Conservation (phyloP, 2,888 invertebrate species). For the Agonopterix heracliana region DNA sequence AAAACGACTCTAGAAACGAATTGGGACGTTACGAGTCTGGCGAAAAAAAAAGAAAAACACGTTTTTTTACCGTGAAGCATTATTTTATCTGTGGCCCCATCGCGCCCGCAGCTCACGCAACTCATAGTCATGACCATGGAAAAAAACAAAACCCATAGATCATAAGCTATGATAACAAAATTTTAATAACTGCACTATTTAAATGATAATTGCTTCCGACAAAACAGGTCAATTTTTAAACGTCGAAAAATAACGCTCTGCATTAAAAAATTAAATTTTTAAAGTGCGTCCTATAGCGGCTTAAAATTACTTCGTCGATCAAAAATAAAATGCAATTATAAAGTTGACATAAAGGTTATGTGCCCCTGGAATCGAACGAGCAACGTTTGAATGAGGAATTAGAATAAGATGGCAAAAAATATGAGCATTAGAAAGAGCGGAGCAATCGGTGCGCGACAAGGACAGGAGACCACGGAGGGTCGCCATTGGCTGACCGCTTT, state of each 20-base stretch:
- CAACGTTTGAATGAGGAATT: constrained; percentile 69
- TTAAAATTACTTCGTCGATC: too few relatives aligned
- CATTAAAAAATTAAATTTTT: too few relatives aligned
- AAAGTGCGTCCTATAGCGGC: too few relatives aligned
- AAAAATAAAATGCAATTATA: constrained; percentile 16
- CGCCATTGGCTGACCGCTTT: constrained; percentile 71
- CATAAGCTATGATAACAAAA: constrained; percentile 30
- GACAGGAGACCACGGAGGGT: constrained; percentile 38
- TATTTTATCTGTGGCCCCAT: constrained; percentile 41
- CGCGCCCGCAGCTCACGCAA: constrained; percentile 39
- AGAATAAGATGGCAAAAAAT: constrained; percentile 73
- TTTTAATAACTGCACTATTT: constrained; percentile 6
- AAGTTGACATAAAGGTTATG: constrained; percentile 44
- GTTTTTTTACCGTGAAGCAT: constrained; percentile 26
- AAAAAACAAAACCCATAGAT: constrained; percentile 51
- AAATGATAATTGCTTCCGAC: constrained; percentile 5
- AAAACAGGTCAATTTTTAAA: too few relatives aligned
- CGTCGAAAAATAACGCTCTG: too few relatives aligned
- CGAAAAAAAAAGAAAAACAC: neutral
- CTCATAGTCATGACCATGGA: constrained; percentile 35
- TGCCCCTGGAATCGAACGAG: constrained; percentile 60
- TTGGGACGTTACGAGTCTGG: neutral
- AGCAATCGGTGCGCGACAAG: constrained; percentile 41
- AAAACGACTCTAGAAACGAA: too few relatives aligned
- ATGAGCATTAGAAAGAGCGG: constrained; percentile 69